Base-by-base conservation (phyloP, 2,113 vertebrate species). In the Illadopsis cleaveri region DNA sequence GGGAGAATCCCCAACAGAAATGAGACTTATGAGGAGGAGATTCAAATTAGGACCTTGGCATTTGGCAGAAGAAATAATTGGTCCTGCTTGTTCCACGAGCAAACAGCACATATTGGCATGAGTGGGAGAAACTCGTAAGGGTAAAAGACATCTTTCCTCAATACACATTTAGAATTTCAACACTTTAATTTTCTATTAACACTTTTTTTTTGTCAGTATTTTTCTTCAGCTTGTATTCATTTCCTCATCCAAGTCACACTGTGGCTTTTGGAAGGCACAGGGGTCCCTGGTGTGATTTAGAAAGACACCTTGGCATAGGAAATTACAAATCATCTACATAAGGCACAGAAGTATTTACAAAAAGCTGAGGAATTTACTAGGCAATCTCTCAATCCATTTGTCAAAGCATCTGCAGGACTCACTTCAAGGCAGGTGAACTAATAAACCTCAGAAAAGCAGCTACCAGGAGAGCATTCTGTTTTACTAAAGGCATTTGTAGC, bases 391-490 rank as follows among this genome's bases (percentile, higher is more conserved):
- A 95, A 90, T 94, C 86, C 90, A 90, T 93, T 97, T 96, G 80
- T 95, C 92, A 97, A 96, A 96, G 87, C 75, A 97, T 53, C 72
- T 96, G 68, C 85, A 94, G 91, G 90, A 95, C 77, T 93, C 76
- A 89, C 76, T 83, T 89, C 82, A 77, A 94, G 76, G 38, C 72
- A 88, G 47, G 54, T 81, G 42, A 96, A 93, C 69, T 92, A 96
- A 96, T 84, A 94, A 95, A 91, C 89, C 45, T 54, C 86, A 97
- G 62, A 80, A 96, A 90, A 94, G 71, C 70, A 93, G 80, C 54
- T 79, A 82, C 87, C 94, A 77, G 92, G 78, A 70, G 84, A 96
- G 79, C 21, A 58, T 93, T 94, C 90, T 82, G 57, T 71, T 96
- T 93, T 56, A 95, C 76, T 93, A 69, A 85, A 96, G 95, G 69